phyloP scores from a whole-genome alignment of 2,113 vertebrate genomes.

The Dolichallabes microphthalmus region DNA sequence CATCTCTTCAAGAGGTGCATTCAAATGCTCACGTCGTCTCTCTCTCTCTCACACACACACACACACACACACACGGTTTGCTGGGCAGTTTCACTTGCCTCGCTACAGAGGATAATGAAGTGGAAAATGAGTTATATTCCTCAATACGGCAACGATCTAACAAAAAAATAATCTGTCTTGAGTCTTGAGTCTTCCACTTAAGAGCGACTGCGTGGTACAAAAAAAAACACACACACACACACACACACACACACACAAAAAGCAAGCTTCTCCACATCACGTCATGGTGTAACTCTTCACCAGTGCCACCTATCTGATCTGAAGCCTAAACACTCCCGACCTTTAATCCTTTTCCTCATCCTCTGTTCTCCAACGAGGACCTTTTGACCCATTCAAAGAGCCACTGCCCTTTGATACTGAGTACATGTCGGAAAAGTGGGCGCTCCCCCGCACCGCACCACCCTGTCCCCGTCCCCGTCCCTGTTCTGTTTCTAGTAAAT shows the following conservation, averaged over 20 bases:
- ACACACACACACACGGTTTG: not conserved
- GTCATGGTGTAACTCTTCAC: conserved; percentile 34
- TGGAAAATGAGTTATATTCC: conserved; percentile 11
- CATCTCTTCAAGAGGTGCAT: conserved; percentile 6
- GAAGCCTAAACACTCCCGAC: conserved; percentile 61
- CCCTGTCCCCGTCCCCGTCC: not conserved
- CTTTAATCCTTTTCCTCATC: conserved; percentile 62
- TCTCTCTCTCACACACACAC: too few species aligned
- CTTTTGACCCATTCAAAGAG: conserved; percentile 68
- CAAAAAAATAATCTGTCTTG: not conserved
- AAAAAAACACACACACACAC: not conserved
- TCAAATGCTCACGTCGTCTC: not conserved
- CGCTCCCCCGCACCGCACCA: not conserved
- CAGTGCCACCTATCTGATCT: conserved; percentile 32
- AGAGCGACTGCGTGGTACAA: not conserved
- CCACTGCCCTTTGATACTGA: conserved; percentile 70
- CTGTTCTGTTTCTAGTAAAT: conserved; percentile 59
- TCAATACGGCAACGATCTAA: not conserved
- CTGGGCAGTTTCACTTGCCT: not conserved
- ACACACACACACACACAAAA: too few species aligned
- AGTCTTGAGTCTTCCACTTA: not conserved
- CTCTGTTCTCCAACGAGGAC: conserved; percentile 53
- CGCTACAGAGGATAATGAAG: conserved; percentile 9
- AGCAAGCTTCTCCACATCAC: conserved; percentile 4
- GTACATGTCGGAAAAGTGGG: conserved; percentile 60